phyloP scores from a whole-genome alignment of 1,140 invertebrate species.

The Condylostylus longicornis region DNA sequence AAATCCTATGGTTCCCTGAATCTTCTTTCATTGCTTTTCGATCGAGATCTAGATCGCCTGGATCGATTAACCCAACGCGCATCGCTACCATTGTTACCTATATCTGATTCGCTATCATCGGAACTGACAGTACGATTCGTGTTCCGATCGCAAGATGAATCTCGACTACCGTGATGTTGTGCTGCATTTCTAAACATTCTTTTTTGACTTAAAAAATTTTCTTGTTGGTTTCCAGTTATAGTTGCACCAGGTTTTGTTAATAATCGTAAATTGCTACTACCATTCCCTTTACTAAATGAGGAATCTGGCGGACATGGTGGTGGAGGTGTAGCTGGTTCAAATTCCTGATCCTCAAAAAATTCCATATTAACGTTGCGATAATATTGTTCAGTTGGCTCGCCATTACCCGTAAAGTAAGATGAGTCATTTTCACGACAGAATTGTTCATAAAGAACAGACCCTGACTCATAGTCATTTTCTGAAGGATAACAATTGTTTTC shows the following conservation, averaged over 20 bases:
- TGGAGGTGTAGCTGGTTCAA: constrained; percentile 4
- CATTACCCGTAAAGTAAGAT: constrained; percentile 3
- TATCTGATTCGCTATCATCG: constrained; percentile 3
- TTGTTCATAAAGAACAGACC: constrained; percentile 35
- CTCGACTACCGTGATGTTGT: background rate
- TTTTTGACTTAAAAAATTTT: background rate
- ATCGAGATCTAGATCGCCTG: constrained; percentile 1
- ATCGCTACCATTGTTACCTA: too few species aligned
- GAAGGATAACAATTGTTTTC: background rate
- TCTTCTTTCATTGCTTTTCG: constrained; percentile 5
- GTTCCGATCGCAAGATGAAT: background rate
- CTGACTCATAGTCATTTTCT: constrained; percentile 39
- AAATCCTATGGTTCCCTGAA: too few species aligned
- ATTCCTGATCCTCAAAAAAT: constrained; percentile 6
- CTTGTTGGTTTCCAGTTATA: background rate
- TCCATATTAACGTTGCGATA: constrained; percentile 9
- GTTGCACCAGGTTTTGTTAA: background rate
- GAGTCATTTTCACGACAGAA: constrained; percentile 1
- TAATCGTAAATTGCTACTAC: background rate
- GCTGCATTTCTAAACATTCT: background rate
- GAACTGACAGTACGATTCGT: constrained; percentile 1
- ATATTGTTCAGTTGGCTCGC: constrained; percentile 7
- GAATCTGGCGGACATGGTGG: constrained; percentile 1
- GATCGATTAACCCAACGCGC: constrained; percentile 1
- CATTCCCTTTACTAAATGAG: background rate